Percentiles rank a stretch among this genome's conserved stretches.
These are phyloP conservation scores for Neodiprion virginianus DNA, from an alignment of 1,140 invertebrate genomes.

Conservation along the genomic window DNA sequence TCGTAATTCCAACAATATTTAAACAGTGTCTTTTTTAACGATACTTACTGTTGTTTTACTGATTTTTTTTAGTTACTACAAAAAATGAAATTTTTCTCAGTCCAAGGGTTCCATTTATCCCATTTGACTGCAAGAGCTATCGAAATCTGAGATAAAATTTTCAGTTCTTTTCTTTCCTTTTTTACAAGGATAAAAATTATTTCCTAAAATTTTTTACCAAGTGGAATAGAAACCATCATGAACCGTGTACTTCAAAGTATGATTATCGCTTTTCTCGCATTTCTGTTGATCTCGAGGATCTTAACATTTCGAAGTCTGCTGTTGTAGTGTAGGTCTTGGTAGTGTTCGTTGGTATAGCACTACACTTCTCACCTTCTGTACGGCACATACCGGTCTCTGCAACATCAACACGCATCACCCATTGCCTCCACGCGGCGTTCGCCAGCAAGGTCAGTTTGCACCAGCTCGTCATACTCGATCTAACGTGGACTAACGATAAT, in stretches of 20 bases:
- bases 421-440: background rate
- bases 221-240: too few species aligned
- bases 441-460: slow-evolving; percentile 4
- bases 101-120: too few species aligned
- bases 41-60: too few species aligned
- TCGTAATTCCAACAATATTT: too few species aligned
- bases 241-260: background rate
- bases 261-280: background rate
- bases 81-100: too few species aligned
- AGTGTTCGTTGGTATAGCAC: slow-evolving; percentile 3
- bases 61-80: too few species aligned
- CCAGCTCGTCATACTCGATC: background rate
- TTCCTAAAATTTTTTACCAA: too few species aligned
- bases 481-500: background rate
- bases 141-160: background rate
- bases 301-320: background rate
- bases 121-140: too few species aligned
- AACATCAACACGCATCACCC: slow-evolving; percentile 2
- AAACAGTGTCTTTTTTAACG: too few species aligned
- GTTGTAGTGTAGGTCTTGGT: background rate
- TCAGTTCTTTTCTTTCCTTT: background rate
- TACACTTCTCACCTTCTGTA: background rate
- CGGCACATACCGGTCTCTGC: background rate
- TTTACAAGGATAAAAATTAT: too few species aligned
- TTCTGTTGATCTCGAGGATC: background rate